Evolutionary conservation across 2,888 invertebrate genomes (phyloP), one percentile per base, ranked within the genome.

Genomic region (Merodon equestris): DNA sequence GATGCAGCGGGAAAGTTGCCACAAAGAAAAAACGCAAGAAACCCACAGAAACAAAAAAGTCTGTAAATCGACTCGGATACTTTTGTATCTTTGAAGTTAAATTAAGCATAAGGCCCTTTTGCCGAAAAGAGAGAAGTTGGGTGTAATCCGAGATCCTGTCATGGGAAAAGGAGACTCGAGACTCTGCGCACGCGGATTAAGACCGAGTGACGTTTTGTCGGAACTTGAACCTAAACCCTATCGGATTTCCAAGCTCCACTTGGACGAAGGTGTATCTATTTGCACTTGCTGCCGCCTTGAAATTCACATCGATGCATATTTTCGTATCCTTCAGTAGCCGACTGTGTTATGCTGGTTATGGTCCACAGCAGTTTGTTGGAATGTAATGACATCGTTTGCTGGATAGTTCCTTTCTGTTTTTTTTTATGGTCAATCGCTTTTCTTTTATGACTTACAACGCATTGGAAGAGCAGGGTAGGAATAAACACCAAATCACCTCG

Each of bases 381-480:
- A 40, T n/a, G 40, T n/a, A 70, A 58, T 44, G 58, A 67, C 58
- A 70, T 70, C 70, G 54, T 74, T 15, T 45, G 36, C 54, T 57
- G 63, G 44, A 74, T 70, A 74, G 79, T 79, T 79, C 64, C 73
- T 63, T 70, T 79, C 56, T 79, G 63, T 51, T 79, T 74, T 51
- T 79, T 74, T 27, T 74, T 74, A 79, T 79, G 79, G 79, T 63
- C 79, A 79, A 79, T 74, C 79, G 79, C 74, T 79, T 79, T 79
- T 74, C 56, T 79, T 79, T 79, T 74, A 79, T 66, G 79, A 74
- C 74, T 79, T 63, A 79, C 74, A 74, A 79, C 68, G 64, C 74
- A 7, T 7, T 27, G 27, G 27, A 27, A 4, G 27, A 27, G 27
- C 3, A 27, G 3, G 7, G 27, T 4, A 27, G 27, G 27, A 27